Conservation (phyloP, 1,140 invertebrate species). For the Drosophila tsacasi region DNA sequence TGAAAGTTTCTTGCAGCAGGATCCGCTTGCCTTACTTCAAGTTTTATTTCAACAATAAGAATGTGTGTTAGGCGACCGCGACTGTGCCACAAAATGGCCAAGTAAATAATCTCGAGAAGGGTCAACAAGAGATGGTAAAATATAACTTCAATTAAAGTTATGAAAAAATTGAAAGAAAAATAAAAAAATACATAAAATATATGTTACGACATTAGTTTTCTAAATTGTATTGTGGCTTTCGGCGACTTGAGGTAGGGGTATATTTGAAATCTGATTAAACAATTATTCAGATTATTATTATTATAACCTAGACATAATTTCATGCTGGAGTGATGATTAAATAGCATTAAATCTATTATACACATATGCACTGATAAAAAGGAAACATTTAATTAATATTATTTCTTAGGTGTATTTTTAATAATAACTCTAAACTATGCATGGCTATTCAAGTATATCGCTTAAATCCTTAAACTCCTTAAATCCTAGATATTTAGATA, state of each 20-base stretch:
- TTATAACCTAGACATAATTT: no score
- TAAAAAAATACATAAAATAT: not conserved
- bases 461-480: no score
- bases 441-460: not conserved
- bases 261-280: not conserved
- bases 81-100: slow-evolving; percentile 7
- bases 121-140: not conserved
- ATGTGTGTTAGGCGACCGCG: slow-evolving; percentile 14
- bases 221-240: no score
- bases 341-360: not conserved
- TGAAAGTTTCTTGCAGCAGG: slow-evolving; percentile 47
- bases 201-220: not conserved
- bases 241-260: no score
- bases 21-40: slow-evolving; percentile 53
- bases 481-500: not conserved
- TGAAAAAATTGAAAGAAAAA: not conserved
- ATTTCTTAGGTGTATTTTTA: no score
- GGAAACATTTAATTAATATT: not conserved
- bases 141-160: not conserved
- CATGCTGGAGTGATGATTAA: no score
- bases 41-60: slow-evolving; percentile 26
- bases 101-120: not conserved
- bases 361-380: not conserved
- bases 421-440: not conserved
- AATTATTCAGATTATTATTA: no score